A percentile compares a stretch with the other conserved stretches of the same genome.
These are phyloP conservation scores for Himalopsyche japonica DNA, from an alignment of 2,888 invertebrate genomes.

Conservation along the genomic window DNA sequence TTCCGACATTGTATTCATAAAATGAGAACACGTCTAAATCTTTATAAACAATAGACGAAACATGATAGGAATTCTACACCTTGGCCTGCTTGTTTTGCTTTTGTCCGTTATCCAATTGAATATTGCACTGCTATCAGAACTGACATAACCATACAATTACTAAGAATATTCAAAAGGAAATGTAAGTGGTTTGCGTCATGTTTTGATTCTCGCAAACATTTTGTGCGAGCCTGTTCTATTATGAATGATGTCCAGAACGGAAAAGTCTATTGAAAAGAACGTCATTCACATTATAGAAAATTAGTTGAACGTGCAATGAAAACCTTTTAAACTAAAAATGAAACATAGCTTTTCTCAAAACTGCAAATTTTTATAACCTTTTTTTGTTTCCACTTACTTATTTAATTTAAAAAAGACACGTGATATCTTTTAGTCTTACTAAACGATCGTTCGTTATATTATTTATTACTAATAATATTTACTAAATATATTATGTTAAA, in stretches of 20 bases:
- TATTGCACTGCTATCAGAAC: not conserved
- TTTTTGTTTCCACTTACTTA: too few relatives aligned
- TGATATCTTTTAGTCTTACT: too few relatives aligned
- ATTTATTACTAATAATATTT: too few relatives aligned
- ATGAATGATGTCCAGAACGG: too few relatives aligned
- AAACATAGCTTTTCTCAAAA: too few relatives aligned
- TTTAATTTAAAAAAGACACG: too few relatives aligned
- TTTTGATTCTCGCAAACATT: not conserved
- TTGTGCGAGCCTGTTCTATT: not conserved
- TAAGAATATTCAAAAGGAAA: not conserved
- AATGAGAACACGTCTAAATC: not conserved
- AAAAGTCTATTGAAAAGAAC: not conserved
- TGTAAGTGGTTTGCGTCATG: not conserved
- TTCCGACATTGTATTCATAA: not conserved
- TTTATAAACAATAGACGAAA: not conserved
- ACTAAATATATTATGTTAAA: too few relatives aligned
- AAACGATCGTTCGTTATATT: too few relatives aligned
- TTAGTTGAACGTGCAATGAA: too few relatives aligned
- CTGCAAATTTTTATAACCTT: too few relatives aligned
- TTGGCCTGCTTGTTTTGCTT: not conserved
- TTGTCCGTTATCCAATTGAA: not conserved
- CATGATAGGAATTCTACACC: not conserved
- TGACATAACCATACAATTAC: not conserved
- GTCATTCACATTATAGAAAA: not conserved
- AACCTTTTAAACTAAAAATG: too few relatives aligned